A percentile compares a stretch with the other conserved stretches of the same genome.
Conservation (phyloP, 2,113 vertebrate genomes). For the Crotalus viridis region DNA sequence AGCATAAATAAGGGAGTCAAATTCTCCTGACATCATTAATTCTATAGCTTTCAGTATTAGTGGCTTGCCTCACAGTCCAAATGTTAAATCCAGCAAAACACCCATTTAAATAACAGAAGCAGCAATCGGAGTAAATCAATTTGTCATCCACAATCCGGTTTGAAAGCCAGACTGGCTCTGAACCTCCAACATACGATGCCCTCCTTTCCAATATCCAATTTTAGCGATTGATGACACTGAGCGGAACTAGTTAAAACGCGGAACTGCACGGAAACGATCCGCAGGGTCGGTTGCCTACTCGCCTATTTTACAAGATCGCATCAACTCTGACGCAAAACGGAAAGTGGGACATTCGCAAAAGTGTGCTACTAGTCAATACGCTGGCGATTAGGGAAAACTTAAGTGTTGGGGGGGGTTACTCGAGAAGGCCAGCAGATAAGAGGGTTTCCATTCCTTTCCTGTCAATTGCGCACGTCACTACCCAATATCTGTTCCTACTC, state of each 20-base stretch:
- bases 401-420: neutral
- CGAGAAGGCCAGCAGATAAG: neutral
- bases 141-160: neutral
- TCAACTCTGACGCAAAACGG: neutral
- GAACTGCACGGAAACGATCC: neutral
- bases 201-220: neutral
- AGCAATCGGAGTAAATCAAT: neutral
- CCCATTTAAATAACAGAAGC: neutral
- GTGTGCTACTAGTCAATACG: neutral
- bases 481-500: neutral
- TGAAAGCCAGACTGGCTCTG: neutral
- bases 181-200: neutral
- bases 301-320: neutral
- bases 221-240: neutral
- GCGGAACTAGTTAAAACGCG: too few species aligned
- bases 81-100: neutral
- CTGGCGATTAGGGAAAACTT: neutral
- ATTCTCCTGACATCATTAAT: neutral
- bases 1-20: neutral
- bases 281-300: too few species aligned
- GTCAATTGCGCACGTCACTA: neutral
- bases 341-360: too few species aligned
- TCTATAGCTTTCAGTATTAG: neutral
- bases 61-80: neutral
- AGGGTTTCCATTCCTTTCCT: neutral